A percentile compares a stretch with the other conserved stretches of the same genome.
Conservation (phyloP, 1,140 invertebrate genomes). For the Hormaphis cornu region DNA sequence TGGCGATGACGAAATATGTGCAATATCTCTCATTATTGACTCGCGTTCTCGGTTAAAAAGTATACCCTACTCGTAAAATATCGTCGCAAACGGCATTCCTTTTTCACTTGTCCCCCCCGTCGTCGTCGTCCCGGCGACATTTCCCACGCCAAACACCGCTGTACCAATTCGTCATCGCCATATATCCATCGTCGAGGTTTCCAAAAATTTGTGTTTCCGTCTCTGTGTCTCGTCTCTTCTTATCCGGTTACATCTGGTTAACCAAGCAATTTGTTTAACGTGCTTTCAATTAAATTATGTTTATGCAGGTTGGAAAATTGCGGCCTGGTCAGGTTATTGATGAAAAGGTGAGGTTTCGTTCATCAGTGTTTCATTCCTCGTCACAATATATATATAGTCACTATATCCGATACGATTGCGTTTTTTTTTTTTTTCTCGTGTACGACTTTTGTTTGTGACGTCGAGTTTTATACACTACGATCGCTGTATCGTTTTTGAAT, state of each 20-base stretch:
- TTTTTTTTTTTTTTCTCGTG: slow-evolving; percentile 35
- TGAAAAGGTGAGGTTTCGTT: slow-evolving; percentile 64
- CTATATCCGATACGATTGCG: slow-evolving; percentile 48
- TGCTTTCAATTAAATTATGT: slow-evolving; percentile 33
- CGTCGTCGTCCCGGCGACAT: too few relatives aligned
- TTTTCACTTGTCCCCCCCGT: too few relatives aligned
- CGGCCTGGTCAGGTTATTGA: slow-evolving; percentile 69
- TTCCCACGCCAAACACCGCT: too few relatives aligned
- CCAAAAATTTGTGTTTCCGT: slow-evolving; percentile 19
- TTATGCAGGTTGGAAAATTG: slow-evolving; percentile 56
- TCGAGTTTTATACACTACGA: slow-evolving; percentile 38
- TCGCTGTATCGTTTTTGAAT: slow-evolving; percentile 38
- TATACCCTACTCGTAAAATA: too few relatives aligned
- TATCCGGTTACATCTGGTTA: slow-evolving; percentile 5
- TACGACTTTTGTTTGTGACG: slow-evolving; percentile 35
- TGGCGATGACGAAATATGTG: slow-evolving; percentile 21
- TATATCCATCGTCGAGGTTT: slow-evolving; percentile 9
- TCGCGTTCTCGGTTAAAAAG: too few relatives aligned
- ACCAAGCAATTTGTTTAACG: slow-evolving; percentile 26
- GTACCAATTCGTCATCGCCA: neutral
- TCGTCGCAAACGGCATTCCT: too few relatives aligned
- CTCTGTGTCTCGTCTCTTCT: slow-evolving; percentile 23
- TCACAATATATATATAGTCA: slow-evolving; percentile 48
- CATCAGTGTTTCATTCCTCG: slow-evolving; percentile 35
- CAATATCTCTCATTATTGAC: neutral